Base-by-base conservation (phyloP, 1,140 invertebrate genomes). In the Eurosta solidaginis region DNA sequence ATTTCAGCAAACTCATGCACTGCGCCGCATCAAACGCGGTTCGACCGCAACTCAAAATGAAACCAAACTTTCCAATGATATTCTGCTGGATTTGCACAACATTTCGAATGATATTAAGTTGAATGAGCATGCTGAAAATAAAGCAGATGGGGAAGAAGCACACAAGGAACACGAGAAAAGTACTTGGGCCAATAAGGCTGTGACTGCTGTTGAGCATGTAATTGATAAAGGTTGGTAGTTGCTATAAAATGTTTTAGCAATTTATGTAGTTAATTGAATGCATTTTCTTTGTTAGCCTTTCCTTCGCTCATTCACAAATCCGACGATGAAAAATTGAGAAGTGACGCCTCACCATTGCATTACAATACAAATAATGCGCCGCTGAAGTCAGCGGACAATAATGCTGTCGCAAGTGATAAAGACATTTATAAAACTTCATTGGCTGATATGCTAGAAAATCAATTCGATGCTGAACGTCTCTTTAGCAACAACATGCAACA, bases 1-100 rank as follows among this genome's bases (percentile, higher is more conserved):
- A n/a, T 68, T 68, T 68, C 59, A 68, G 59, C 59, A 68, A 68
- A 36, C 59, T 5, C 33, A 68, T 7, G 59, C 59, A 2, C n/a
- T 68, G 59, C 59, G 59, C 10, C 59, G 59, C 59, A 68, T 68
- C 33, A 68, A 68, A 9, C 59, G 59, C 33, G 59, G 59, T n/a
- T 68, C 59, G 17, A 20, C 3, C 5, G 33, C 3, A 6, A 20
- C 33, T 17, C 59, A 68, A 40, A 68, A 68, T 20, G 22, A 22
- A 20, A 68, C 59, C 29, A 20, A 40, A 27, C 59, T 42, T 12
- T n/a, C 33, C 33, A 40, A 14, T 68, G 59, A 20, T n/a, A 2
- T 40, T 36, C 59, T 68, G 1, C 7, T 20, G n/a, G 59, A 68
- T 20, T 9, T n/a, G 7, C n/a, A 10, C 59, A 40, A 36, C n/a